Evolutionary conservation across 2,888 invertebrate species (phyloP).

Genomic region (Coenonympha glycerion): DNA sequence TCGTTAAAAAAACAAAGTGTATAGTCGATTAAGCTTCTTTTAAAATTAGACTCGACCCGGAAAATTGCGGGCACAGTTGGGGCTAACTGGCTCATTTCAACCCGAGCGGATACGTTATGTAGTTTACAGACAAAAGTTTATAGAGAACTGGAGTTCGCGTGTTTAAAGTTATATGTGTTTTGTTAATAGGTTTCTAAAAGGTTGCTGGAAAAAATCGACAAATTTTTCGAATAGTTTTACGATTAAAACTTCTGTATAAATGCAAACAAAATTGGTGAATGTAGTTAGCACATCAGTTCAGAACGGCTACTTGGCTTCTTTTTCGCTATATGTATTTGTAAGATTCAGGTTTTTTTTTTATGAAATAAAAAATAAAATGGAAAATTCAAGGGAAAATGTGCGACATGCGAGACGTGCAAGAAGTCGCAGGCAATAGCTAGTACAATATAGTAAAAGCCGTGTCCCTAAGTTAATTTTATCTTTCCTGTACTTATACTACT

Average conservation of each 20-base stretch:
- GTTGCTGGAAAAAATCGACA: neutral
- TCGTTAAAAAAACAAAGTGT: too few relatives aligned
- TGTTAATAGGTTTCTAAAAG: neutral
- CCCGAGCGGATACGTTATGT: neutral
- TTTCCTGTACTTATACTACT: too few relatives aligned
- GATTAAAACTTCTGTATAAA: neutral
- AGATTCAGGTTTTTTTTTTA: too few relatives aligned
- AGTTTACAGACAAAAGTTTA: neutral
- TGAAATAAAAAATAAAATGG: too few relatives aligned
- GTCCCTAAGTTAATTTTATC: too few relatives aligned
- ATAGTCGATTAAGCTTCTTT: conserved; percentile 6
- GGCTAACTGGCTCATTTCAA: conserved; percentile 4
- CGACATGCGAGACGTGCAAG: too few relatives aligned
- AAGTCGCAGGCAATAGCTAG: too few relatives aligned
- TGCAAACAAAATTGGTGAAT: neutral
- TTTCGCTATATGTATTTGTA: too few relatives aligned
- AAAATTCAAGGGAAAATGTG: too few relatives aligned
- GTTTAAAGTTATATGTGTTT: neutral
- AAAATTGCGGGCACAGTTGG: conserved; percentile 11
- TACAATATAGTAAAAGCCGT: too few relatives aligned
- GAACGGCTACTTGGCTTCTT: too few relatives aligned
- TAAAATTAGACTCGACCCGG: conserved; percentile 12
- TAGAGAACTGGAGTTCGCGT: neutral
- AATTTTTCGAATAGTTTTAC: neutral
- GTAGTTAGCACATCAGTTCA: too few relatives aligned